phyloP scores from a whole-genome alignment of 2,113 vertebrate genomes.

The Oplegnathus fasciatus region DNA sequence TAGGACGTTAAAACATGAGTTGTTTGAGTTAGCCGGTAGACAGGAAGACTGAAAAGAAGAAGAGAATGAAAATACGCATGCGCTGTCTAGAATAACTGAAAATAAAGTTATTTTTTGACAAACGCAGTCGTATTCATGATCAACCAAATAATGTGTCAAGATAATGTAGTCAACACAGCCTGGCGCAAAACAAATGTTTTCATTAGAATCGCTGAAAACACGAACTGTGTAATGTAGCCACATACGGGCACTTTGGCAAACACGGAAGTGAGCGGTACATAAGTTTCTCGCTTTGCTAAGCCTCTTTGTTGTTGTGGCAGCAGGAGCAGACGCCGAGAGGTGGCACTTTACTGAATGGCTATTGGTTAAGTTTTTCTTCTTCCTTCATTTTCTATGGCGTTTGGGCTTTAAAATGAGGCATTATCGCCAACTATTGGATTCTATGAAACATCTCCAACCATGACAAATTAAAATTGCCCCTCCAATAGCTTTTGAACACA shows the following conservation, averaged over 20 bases:
- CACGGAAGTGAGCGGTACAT: neutral
- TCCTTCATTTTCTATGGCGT: neutral
- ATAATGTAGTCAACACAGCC: fast-evolving
- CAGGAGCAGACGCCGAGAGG: conserved; percentile 38
- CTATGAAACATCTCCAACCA: neutral
- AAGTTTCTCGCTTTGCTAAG: neutral
- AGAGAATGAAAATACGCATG: conserved; percentile 24
- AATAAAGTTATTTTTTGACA: neutral
- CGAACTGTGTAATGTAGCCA: neutral
- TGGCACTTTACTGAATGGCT: conserved; percentile 49
- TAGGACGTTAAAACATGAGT: neutral
- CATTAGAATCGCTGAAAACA: neutral
- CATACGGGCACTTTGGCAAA: conserved; percentile 18
- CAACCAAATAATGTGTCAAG: fast-evolving
- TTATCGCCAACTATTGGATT: conserved; percentile 46
- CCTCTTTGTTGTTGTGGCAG: conserved; percentile 60
- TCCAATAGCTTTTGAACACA: neutral
- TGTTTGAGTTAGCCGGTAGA: conserved; percentile 12
- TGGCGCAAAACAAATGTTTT: fast-evolving
- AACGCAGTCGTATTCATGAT: neutral
- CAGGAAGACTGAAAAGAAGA: too few relatives aligned
- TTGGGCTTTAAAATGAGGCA: neutral
- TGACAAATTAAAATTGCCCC: neutral
- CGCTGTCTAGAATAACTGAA: neutral
- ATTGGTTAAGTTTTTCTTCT: conserved; percentile 61